These are phyloP conservation scores for Periplaneta americana DNA, from an alignment of 1,140 invertebrate species.

Conservation along the genomic window DNA sequence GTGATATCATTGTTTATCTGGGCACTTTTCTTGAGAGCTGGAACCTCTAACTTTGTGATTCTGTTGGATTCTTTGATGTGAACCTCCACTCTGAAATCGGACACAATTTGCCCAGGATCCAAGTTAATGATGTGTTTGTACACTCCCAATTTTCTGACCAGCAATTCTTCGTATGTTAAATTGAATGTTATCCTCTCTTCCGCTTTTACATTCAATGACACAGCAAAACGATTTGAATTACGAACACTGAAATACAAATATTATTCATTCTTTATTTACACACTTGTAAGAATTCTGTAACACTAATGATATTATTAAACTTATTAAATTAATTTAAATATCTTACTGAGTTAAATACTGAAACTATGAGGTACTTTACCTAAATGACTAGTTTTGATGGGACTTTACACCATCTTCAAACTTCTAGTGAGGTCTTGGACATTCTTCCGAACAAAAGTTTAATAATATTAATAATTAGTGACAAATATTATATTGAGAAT, in stretches of 20 bases:
- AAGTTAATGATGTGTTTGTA: constrained; percentile 30
- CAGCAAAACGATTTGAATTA: constrained; percentile 28
- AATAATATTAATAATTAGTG: no score
- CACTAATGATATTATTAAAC: no score
- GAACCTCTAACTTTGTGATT: constrained; percentile 47
- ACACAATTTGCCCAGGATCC: constrained; percentile 37
- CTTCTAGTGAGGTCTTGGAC: no score
- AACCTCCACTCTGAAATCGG: constrained; percentile 48
- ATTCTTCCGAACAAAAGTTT: no score
- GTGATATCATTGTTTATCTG: constrained; percentile 40
- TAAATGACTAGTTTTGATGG: no score
- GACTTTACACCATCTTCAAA: no score
- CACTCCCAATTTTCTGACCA: constrained; percentile 22
- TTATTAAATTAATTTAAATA: no score
- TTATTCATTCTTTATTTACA: no score
- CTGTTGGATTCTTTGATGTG: constrained; percentile 49
- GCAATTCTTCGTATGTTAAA: constrained; percentile 31
- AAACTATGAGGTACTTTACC: no score
- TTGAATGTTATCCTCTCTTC: constrained; percentile 28
- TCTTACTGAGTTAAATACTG: no score
- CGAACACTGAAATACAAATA: constrained; percentile 15
- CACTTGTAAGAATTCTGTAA: no score
- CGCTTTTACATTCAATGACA: constrained; percentile 28
- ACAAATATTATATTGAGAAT: no score
- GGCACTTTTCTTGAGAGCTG: constrained; percentile 50